phyloP scores from a whole-genome alignment of 1,140 invertebrate genomes.

The Philopotamus ludificatus region DNA sequence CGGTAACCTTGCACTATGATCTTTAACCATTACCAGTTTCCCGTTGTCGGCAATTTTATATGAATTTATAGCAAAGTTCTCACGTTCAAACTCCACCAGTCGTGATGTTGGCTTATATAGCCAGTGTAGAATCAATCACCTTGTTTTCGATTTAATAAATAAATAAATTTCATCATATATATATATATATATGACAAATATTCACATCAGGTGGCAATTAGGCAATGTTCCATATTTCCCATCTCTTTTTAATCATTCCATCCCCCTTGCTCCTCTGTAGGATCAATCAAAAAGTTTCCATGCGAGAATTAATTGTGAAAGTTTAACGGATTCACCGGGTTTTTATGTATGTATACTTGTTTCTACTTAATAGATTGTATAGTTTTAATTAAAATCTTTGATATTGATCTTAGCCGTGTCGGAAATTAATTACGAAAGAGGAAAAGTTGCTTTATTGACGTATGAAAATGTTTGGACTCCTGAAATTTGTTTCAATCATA shows the following conservation, averaged over 20 bases:
- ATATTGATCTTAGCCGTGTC: constrained; percentile 42
- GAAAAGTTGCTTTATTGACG: constrained; percentile 40
- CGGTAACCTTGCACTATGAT: constrained; percentile 31
- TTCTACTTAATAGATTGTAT: constrained; percentile 43
- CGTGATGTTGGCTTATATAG: constrained; percentile 34
- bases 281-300: constrained; percentile 43
- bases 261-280: constrained; percentile 3
- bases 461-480: constrained; percentile 32
- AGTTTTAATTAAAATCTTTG: constrained; percentile 43
- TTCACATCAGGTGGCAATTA: no score
- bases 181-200: no score
- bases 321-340: constrained; percentile 41
- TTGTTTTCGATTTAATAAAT: no score
- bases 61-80: constrained; percentile 36
- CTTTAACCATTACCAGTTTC: constrained; percentile 27
- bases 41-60: constrained; percentile 31
- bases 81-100: constrained; percentile 33
- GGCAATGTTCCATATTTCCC: background rate
- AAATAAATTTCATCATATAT: no score
- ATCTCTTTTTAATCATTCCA: background rate
- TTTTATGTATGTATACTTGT: constrained; percentile 42
- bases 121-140: constrained; percentile 21
- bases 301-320: constrained; percentile 42
- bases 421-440: constrained; percentile 42
- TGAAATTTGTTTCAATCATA: constrained; percentile 39